Conservation (phyloP, 2,888 invertebrate genomes). For the Oscheius sp. region DNA sequence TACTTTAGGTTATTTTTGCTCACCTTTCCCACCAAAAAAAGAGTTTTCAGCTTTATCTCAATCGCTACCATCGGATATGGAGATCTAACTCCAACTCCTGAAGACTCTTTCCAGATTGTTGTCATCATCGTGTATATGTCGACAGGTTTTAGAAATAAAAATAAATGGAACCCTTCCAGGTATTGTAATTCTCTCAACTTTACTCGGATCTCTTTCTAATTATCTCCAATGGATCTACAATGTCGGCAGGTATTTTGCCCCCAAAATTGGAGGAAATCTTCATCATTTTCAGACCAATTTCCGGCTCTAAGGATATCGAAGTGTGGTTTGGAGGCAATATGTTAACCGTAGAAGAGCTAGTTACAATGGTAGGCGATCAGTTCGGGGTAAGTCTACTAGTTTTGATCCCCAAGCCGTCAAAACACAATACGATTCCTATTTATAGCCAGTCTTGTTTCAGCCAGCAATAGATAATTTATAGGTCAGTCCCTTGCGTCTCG, state of each 20-base stretch:
- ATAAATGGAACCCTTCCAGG: slow-evolving; percentile 30
- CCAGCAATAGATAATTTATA: too few species aligned
- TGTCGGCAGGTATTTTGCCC: slow-evolving; percentile 32
- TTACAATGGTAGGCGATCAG: slow-evolving; percentile 51
- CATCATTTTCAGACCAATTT: slow-evolving; percentile 42
- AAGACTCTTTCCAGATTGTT: slow-evolving; percentile 41
- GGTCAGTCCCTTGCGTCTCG: slow-evolving; percentile 43
- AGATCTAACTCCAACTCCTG: slow-evolving; percentile 52
- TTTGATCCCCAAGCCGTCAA: too few species aligned
- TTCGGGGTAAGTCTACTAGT: slow-evolving; percentile 41
- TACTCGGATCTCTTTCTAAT: slow-evolving; percentile 48
- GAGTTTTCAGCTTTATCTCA: slow-evolving; percentile 58
- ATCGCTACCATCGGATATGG: slow-evolving; percentile 65
- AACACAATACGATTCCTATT: too few species aligned
- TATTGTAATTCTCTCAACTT: slow-evolving; percentile 56
- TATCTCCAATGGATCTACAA: slow-evolving; percentile 54
- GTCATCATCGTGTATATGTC: slow-evolving; percentile 53
- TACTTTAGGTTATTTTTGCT: slow-evolving; percentile 51
- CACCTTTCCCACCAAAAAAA: not conserved
- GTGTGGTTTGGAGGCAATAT: slow-evolving; percentile 60
- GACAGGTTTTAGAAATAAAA: slow-evolving; percentile 29
- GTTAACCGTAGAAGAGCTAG: slow-evolving; percentile 56
- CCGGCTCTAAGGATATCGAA: slow-evolving; percentile 51
- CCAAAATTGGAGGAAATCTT: not conserved
- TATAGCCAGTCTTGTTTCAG: too few species aligned